Evolutionary conservation across 2,888 invertebrate species (phyloP).

Genomic region (Synergus laeviventris): DNA sequence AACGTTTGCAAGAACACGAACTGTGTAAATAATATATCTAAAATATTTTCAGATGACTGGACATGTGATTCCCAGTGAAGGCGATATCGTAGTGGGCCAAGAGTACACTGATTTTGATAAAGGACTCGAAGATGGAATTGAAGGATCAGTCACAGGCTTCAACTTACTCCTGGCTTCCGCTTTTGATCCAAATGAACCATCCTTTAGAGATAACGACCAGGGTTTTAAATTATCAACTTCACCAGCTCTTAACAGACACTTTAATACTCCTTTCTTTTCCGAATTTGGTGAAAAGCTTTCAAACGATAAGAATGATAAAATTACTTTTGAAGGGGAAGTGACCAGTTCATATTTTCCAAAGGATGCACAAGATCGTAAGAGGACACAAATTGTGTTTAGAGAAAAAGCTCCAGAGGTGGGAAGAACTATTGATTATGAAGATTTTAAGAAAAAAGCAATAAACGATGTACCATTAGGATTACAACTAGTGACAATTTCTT

Average conservation of each 20-base stretch:
- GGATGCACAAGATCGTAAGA: neutral
- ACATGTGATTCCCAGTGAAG: slow-evolving; percentile 79
- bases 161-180: slow-evolving; percentile 81
- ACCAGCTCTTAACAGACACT: neutral
- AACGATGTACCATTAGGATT: slow-evolving; percentile 71
- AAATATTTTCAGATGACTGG: slow-evolving; percentile 77
- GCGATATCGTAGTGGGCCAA: slow-evolving; percentile 84
- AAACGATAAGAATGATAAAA: neutral
- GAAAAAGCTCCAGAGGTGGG: neutral
- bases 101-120: slow-evolving; percentile 83
- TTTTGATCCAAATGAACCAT: slow-evolving; percentile 66
- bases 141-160: slow-evolving; percentile 82
- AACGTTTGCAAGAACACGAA: neutral
- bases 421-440: slow-evolving; percentile 9
- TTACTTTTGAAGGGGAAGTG: neutral
- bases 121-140: slow-evolving; percentile 81
- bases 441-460: slow-evolving; percentile 38
- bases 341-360: neutral
- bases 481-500: slow-evolving; percentile 76
- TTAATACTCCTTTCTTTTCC: neutral
- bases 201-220: neutral
- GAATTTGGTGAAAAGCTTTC: neutral
- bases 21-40: neutral
- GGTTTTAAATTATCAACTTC: neutral
- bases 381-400: neutral